Evolutionary conservation across 2,113 vertebrate genomes (phyloP).

Genomic region (Amphilophus citrinellus): DNA sequence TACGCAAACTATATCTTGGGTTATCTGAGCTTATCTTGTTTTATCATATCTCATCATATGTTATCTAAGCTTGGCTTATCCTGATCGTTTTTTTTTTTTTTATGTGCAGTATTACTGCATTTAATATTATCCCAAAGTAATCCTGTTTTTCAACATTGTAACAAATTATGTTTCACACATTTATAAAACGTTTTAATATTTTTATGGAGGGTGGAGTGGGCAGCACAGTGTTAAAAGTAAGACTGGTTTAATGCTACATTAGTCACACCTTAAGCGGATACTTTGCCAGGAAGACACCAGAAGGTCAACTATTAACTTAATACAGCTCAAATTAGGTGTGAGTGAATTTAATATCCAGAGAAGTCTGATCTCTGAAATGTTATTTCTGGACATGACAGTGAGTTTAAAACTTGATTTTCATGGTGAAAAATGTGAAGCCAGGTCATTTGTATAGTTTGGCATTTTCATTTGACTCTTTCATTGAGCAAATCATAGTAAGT

Average conservation of each 20-base stretch:
- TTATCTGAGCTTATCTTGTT: not conserved
- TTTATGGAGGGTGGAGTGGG: not conserved
- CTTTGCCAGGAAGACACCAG: not conserved
- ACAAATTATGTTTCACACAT: not conserved
- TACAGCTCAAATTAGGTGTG: not conserved
- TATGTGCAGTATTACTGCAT: not conserved
- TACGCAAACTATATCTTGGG: not conserved
- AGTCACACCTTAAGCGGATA: not conserved
- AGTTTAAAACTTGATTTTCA: not conserved
- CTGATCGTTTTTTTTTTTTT: not conserved
- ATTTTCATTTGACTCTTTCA: not conserved
- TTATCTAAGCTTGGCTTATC: not conserved
- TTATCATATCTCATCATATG: not conserved
- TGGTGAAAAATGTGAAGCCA: not conserved
- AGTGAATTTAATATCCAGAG: not conserved
- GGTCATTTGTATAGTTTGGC: not conserved
- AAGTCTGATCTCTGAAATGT: too few species aligned
- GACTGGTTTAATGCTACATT: not conserved
- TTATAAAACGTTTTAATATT: not conserved
- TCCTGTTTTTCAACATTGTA: not conserved
- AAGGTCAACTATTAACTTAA: not conserved
- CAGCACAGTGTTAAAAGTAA: not conserved
- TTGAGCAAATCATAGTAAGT: not conserved
- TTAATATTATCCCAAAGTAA: not conserved
- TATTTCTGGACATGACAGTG: not conserved